Evolutionary conservation across 2,888 invertebrate genomes (phyloP).

Genomic region (Lottia scabra): DNA sequence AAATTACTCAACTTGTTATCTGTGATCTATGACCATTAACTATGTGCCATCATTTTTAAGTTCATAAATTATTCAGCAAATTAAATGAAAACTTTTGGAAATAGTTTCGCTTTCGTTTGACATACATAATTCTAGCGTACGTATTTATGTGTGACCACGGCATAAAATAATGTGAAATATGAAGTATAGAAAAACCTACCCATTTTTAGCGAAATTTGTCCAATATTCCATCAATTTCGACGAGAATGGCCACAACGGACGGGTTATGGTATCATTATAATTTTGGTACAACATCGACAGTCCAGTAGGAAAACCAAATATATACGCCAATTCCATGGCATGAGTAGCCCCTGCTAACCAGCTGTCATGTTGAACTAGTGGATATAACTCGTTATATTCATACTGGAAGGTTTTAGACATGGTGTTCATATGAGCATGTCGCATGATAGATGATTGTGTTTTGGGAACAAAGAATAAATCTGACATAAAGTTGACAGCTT

Average conservation of each 20-base stretch:
- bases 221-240: conserved; percentile 90
- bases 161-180: too few relatives aligned
- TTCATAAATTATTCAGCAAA: too few relatives aligned
- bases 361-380: background rate
- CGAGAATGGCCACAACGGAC: conserved; percentile 77
- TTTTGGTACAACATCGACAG: conserved; percentile 70
- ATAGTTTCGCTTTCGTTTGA: too few relatives aligned
- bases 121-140: too few relatives aligned
- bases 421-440: conserved; percentile 13
- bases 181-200: conserved; percentile 74
- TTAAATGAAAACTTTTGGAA: too few relatives aligned
- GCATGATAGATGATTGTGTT: background rate
- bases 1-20: too few relatives aligned
- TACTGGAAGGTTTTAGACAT: conserved; percentile 14
- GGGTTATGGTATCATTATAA: too few relatives aligned
- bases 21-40: too few relatives aligned
- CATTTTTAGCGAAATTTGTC: conserved; percentile 93
- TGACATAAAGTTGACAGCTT: background rate
- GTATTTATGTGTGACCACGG: too few relatives aligned
- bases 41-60: too few relatives aligned
- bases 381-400: conserved; percentile 12
- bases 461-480: background rate
- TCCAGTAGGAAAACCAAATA: conserved; percentile 66
- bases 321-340: conserved; percentile 19
- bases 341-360: conserved; percentile 25